phyloP scores from a whole-genome alignment of 2,113 vertebrate genomes.

The Orycteropus afer region DNA sequence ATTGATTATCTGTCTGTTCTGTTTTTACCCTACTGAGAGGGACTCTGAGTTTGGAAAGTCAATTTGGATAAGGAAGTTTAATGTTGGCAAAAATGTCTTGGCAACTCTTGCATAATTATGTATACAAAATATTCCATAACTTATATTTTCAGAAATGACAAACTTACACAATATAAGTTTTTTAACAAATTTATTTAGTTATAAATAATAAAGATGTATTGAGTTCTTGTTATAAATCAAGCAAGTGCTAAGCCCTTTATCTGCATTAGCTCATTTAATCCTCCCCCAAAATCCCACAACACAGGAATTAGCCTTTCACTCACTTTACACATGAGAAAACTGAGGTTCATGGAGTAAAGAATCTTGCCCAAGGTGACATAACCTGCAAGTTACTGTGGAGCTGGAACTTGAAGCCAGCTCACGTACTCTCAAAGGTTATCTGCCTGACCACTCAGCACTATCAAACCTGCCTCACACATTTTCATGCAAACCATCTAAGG shows the following conservation, averaged over 20 bases:
- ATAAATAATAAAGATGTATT: neutral
- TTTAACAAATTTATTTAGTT: neutral
- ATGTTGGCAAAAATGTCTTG: constrained; percentile 11
- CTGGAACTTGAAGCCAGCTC: constrained; percentile 20
- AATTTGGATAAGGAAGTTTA: neutral
- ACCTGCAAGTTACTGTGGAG: neutral
- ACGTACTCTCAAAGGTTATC: neutral
- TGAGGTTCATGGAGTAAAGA: neutral
- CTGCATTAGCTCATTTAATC: constrained; percentile 34
- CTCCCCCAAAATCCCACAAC: neutral
- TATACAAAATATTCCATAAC: neutral
- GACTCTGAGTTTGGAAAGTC: neutral
- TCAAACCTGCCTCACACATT: neutral
- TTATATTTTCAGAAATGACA: constrained; percentile 42
- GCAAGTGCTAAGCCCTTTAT: constrained; percentile 23
- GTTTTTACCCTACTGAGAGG: neutral
- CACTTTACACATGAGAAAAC: constrained; percentile 54
- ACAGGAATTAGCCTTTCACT: constrained; percentile 53
- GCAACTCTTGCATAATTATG: neutral
- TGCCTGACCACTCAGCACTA: neutral
- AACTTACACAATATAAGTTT: constrained; percentile 7
- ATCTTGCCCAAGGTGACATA: constrained; percentile 17
- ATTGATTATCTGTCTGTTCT: neutral
- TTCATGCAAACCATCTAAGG: neutral
- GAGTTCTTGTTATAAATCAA: constrained; percentile 23